phyloP scores from a whole-genome alignment of 2,888 invertebrate genomes.

The Phragmatobia fuliginosa region DNA sequence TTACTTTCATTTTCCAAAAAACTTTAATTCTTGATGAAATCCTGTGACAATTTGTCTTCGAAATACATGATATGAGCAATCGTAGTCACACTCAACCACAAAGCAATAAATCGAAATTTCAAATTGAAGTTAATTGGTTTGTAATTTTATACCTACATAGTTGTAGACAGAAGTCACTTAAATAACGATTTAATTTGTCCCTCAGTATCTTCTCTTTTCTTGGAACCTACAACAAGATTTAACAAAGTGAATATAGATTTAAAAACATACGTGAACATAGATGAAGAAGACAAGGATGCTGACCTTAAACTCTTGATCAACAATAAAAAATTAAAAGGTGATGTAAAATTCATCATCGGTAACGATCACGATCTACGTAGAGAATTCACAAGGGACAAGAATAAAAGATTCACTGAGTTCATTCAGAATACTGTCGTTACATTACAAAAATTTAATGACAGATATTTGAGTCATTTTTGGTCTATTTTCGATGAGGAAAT shows the following conservation, averaged over 20 bases:
- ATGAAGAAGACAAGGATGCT: background rate
- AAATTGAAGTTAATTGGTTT: too few species aligned
- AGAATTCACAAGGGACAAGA: background rate
- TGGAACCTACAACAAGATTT: background rate
- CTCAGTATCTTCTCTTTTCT: background rate
- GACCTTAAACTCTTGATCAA: constrained; percentile 5
- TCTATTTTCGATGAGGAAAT: constrained; percentile 7
- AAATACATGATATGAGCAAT: too few species aligned
- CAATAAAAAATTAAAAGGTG: background rate
- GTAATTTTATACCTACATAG: too few species aligned
- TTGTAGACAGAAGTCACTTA: background rate
- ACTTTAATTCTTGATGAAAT: too few species aligned
- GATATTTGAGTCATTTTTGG: constrained; percentile 9
- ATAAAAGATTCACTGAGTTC: background rate
- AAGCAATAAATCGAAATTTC: too few species aligned
- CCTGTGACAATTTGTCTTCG: too few species aligned
- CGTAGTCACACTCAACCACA: too few species aligned
- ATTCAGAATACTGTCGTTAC: background rate
- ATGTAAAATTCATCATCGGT: constrained; percentile 6
- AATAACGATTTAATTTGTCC: background rate
- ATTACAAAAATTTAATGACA: background rate
- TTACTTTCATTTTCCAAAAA: too few species aligned
- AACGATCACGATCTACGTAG: background rate
- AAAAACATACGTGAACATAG: constrained; percentile 5
- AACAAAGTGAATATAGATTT: constrained; percentile 8